Evolutionary conservation across 1,140 invertebrate genomes (phyloP), one percentile per base, ranked within the genome.

Genomic region (Pomacea maculata): DNA sequence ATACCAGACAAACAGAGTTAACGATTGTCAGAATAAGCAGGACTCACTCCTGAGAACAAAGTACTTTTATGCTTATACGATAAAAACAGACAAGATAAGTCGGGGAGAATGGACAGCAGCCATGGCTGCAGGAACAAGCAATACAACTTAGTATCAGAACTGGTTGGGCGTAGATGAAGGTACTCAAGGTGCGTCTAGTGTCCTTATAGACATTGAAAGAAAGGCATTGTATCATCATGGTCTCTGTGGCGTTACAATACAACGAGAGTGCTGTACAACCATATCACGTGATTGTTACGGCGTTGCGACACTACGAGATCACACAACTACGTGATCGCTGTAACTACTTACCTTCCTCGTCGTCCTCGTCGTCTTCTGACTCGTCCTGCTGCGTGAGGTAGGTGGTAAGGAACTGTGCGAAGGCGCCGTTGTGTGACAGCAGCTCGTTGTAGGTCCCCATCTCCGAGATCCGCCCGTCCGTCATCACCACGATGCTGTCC

Each of bases 371-470:
- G 55, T 74, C 79, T 8, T 80, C 67, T 19, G 65, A 55, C 1
- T 79, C 64, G 19, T 45, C 15, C 15, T 83, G 63, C 57, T 83
- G 65, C 10, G 10, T 70, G 15, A 90, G 85, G 64, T 87, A 90
- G 7, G 84, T 86, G 64, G 88, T 86, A 6, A 91, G 80, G 80
- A 91, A 91, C 78, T 91, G 86, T 21, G 89, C 88, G 82, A 92
- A 92, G 10, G 88, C 78, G 15, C 89, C 89, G 64, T 85, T 79
- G 71, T 86, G 84, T n/a, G 79, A 77, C 21, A 90, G 54, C 7
- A 90, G 83, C 34, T 90, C 82, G n/a, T 89, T 78, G 74, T 90
- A 92, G 12, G 86, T 86, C 4, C 92, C 91, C 14, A 71, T 77
- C 75, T 92, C 90, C 15, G 82, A 80, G 25, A 91, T 87, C n/a